Percentiles rank a stretch among this genome's conserved stretches.
Conservation (phyloP, 2,797 vertebrate genomes). For the Lagorchestes hirsutus region DNA sequence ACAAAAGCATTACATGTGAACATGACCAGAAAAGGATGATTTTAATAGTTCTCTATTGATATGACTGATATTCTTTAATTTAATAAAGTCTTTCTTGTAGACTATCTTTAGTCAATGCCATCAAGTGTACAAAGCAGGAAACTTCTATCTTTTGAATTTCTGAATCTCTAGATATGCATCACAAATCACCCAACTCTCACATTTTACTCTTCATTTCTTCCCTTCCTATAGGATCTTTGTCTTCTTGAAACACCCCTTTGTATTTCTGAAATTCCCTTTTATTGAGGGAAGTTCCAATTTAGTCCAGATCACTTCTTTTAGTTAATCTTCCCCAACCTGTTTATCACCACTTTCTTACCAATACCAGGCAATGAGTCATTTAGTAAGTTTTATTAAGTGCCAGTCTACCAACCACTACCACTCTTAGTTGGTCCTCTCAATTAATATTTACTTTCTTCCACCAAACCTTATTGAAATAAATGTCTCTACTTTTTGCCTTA, state of each 20-base stretch:
- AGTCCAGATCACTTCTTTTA: background rate
- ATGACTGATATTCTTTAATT: background rate
- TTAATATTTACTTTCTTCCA: background rate
- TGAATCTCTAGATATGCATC: background rate
- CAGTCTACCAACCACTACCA: background rate
- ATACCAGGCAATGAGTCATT: background rate
- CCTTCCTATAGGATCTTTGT: background rate
- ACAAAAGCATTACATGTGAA: background rate
- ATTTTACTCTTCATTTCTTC: rapidly evolving
- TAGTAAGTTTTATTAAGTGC: background rate
- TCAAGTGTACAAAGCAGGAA: background rate
- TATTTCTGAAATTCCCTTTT: background rate
- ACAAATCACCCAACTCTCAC: rapidly evolving
- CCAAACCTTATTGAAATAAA: background rate
- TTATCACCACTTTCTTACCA: background rate
- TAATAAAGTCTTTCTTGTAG: background rate
- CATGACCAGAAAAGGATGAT: background rate
- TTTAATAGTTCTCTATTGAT: background rate
- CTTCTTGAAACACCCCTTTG: background rate
- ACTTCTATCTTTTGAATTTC: rapidly evolving
- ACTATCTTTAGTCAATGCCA: background rate
- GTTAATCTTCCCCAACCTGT: background rate
- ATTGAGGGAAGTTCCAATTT: background rate
- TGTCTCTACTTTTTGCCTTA: background rate
- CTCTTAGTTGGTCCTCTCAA: background rate